Evolutionary conservation across 1,140 invertebrate species (phyloP), one percentile per base, ranked within the genome.

Genomic region (Schlechtendalia chinensis): DNA sequence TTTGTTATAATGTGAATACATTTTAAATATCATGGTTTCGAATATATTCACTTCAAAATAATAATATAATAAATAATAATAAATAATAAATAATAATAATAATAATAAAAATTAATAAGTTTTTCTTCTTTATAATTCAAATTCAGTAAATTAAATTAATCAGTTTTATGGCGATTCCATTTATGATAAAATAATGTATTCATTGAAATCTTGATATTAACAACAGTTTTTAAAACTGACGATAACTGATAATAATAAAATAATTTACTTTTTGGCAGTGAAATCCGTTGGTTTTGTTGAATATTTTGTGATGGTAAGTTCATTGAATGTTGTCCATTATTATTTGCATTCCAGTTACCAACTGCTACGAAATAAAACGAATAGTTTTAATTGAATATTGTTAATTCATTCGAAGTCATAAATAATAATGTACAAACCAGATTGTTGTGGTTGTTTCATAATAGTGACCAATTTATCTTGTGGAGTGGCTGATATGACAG

Each of bases 401-500:
- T 10, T 17, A 71, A 27, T 71, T 71, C 12, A 27, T 1, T 53
- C 19, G 17, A 27, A 32, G 11, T 17, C 2, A 19, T 29, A 22
- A 53, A 50, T 29, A 0, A 29, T 14, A 75, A 61, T 14, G 29
- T 27, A 79, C 75, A 24, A 47, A 79, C 75, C 75, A 32, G 82
- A 59, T 85, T 86, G 54, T 86, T 86, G 80, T 16, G 71, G 80
- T 5, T 81, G 81, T 54, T 74, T 72, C 10, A 81, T 69, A 22
- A 69, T 77, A 27, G 32, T 81, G 27, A 87, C 87, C 83, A 90
- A 85, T 82, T 89, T 89, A 79, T 91, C 90, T 84, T 91, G 90
- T 65, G 90, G 90, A 32, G 88, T 91, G 65, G 89, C 90, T 61
- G 87, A 90, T 87, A 90, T 90, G 85, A 89, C 88, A 87, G 88